Conservation (phyloP, 2,888 invertebrate genomes). For the Drosophila conformis region DNA sequence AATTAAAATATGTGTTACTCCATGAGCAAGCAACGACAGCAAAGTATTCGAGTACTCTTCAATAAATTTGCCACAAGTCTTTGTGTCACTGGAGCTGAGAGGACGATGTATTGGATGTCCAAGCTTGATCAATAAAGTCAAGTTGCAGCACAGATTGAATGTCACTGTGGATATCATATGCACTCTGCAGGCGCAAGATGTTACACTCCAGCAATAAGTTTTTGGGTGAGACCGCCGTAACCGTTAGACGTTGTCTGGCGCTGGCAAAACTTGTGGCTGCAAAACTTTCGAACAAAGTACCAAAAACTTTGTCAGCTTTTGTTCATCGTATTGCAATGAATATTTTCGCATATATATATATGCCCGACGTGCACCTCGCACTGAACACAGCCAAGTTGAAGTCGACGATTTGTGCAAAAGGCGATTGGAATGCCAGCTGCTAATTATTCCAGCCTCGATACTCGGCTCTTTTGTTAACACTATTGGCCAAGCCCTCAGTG, state of each 20-base stretch:
- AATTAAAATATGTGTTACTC: conserved; percentile 30
- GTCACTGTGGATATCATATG: conserved; percentile 74
- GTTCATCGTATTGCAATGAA: conserved; percentile 44
- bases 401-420: background rate
- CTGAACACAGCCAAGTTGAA: conserved; percentile 9
- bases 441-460: conserved; percentile 58
- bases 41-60: conserved; percentile 39
- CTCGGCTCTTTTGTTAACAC: conserved; percentile 40
- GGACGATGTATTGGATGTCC: conserved; percentile 11
- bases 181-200: conserved; percentile 26
- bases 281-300: conserved; percentile 59
- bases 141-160: conserved; percentile 68
- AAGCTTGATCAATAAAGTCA: conserved; percentile 64
- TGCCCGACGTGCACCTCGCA: conserved; percentile 37
- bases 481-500: conserved; percentile 24
- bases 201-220: conserved; percentile 1
- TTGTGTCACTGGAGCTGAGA: conserved; percentile 29
- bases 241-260: conserved; percentile 56
- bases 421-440: conserved; percentile 41
- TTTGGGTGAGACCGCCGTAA: conserved; percentile 35
- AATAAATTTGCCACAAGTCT: conserved; percentile 64
- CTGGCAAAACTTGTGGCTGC: conserved; percentile 68
- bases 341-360: conserved; percentile 27
- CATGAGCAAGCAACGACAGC: conserved; percentile 7
- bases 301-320: conserved; percentile 55